A percentile compares a stretch with the other conserved stretches of the same genome.
These are phyloP conservation scores for Lordiphosa collinella DNA, from an alignment of 1,140 invertebrate species.

Conservation along the genomic window DNA sequence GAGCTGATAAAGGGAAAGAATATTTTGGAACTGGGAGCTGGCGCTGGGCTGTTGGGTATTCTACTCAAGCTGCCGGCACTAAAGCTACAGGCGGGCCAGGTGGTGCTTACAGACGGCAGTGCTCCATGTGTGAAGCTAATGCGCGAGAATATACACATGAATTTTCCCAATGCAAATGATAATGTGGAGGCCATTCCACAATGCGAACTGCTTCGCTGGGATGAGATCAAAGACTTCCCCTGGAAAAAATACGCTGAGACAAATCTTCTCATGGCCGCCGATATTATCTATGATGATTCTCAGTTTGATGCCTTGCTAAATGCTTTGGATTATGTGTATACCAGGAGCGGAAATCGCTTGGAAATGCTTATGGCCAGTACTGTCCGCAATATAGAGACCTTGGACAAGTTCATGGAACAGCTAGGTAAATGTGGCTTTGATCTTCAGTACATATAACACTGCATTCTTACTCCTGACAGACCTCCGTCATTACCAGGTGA, in stretches of 20 bases:
- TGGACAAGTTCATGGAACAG: conserved; percentile 53
- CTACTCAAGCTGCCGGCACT: conserved; percentile 40
- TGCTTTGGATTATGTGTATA: conserved; percentile 52
- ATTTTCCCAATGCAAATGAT: conserved; percentile 24
- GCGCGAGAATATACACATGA: conserved; percentile 55
- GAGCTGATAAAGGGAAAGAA: conserved; percentile 35
- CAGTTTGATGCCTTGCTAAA: conserved; percentile 48
- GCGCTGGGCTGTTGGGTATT: conserved; percentile 67
- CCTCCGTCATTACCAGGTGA: conserved; percentile 34
- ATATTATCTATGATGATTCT: conserved; percentile 70
- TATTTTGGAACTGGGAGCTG: conserved; percentile 67
- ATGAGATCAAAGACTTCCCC: conserved; percentile 24
- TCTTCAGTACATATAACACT: not conserved
- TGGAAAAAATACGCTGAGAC: conserved; percentile 21
- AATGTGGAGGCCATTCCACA: conserved; percentile 6
- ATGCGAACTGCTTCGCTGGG: conserved; percentile 49
- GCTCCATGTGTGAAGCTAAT: conserved; percentile 59
- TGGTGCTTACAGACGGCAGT: conserved; percentile 72
- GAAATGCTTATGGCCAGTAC: conserved; percentile 68
- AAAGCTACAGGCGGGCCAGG: conserved; percentile 19
- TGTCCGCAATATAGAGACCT: conserved; percentile 65
- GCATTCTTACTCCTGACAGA: conserved; percentile 18
- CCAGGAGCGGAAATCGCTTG: conserved; percentile 20
- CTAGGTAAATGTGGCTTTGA: conserved; percentile 42
- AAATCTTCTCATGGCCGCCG: conserved; percentile 63